These are phyloP conservation scores for Drosophila rhopaloa DNA, from an alignment of 1,140 invertebrate genomes.

Conservation along the genomic window DNA sequence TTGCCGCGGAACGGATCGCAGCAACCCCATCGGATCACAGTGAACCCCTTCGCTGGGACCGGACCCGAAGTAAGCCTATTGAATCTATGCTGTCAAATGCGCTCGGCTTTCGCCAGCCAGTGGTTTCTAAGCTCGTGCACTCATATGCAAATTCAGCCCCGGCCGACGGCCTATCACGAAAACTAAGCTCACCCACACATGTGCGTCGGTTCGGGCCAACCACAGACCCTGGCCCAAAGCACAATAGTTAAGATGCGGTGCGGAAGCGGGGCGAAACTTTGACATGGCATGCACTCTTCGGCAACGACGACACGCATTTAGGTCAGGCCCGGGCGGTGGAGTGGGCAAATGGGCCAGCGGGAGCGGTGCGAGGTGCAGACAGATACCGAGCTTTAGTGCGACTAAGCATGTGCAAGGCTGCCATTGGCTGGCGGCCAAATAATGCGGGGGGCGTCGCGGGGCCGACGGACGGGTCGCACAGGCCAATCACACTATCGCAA, in stretches of 20 bases:
- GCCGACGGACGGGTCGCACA: constrained; percentile 42
- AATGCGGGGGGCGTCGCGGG: constrained; percentile 14
- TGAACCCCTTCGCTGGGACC: neutral
- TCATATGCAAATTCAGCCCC: constrained; percentile 69
- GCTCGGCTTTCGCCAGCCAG: constrained; percentile 6
- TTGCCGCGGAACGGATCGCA: too few species aligned
- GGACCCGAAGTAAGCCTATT: neutral
- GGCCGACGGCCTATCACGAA: constrained; percentile 59
- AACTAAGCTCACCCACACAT: constrained; percentile 69
- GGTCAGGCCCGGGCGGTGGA: constrained; percentile 40
- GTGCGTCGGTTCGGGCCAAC: constrained; percentile 32
- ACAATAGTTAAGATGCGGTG: constrained; percentile 2
- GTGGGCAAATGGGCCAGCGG: neutral
- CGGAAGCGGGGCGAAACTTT: constrained; percentile 3
- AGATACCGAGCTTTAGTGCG: constrained; percentile 32
- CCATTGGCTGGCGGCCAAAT: constrained; percentile 71
- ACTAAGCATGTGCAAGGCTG: constrained; percentile 79
- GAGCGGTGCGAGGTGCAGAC: constrained; percentile 19
- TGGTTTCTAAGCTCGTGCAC: constrained; percentile 53
- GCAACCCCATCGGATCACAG: too few species aligned
- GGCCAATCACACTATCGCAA: constrained; percentile 85
- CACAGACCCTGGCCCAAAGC: constrained; percentile 12
- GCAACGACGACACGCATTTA: constrained; percentile 70
- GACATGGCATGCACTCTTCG: constrained; percentile 64
- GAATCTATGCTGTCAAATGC: neutral